phyloP scores from a whole-genome alignment of 2,797 vertebrate genomes.

The Manis crassicaudata region DNA sequence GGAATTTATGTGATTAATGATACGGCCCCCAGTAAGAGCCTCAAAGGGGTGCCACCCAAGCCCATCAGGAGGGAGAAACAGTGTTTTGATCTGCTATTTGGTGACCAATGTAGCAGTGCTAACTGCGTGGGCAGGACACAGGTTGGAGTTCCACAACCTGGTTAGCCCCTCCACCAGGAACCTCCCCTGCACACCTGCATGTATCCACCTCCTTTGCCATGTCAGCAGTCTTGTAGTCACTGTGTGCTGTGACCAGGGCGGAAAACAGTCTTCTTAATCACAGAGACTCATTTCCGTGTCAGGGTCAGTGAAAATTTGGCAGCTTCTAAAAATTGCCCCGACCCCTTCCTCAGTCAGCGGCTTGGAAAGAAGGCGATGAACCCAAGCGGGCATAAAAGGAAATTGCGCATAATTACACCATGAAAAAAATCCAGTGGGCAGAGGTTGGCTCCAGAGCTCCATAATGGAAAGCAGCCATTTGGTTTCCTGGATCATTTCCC shows the following conservation, averaged over 20 bases:
- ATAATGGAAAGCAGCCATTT: slow-evolving; percentile 34
- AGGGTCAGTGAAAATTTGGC: background rate
- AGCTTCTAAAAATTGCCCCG: background rate
- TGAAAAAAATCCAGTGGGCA: slow-evolving; percentile 42
- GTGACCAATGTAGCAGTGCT: background rate
- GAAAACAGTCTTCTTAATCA: slow-evolving; percentile 27
- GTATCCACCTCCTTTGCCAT: background rate
- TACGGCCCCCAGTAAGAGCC: background rate
- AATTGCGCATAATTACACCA: slow-evolving; percentile 10
- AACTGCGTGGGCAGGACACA: background rate
- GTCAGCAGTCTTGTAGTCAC: background rate
- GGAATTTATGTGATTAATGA: background rate
- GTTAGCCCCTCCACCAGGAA: no score
- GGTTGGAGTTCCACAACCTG: background rate
- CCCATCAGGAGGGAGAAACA: background rate
- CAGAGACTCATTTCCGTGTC: slow-evolving; percentile 19
- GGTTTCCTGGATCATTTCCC: background rate
- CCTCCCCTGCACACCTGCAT: no score
- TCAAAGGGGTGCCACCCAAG: background rate
- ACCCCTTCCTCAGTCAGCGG: background rate
- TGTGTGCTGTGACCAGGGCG: background rate
- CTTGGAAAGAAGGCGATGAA: slow-evolving; percentile 4
- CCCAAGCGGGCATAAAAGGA: slow-evolving; percentile 41
- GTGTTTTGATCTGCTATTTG: background rate
- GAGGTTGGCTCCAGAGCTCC: background rate